Base-by-base conservation (phyloP, 1,140 invertebrate genomes). In the Macrocentrus cingulum region DNA sequence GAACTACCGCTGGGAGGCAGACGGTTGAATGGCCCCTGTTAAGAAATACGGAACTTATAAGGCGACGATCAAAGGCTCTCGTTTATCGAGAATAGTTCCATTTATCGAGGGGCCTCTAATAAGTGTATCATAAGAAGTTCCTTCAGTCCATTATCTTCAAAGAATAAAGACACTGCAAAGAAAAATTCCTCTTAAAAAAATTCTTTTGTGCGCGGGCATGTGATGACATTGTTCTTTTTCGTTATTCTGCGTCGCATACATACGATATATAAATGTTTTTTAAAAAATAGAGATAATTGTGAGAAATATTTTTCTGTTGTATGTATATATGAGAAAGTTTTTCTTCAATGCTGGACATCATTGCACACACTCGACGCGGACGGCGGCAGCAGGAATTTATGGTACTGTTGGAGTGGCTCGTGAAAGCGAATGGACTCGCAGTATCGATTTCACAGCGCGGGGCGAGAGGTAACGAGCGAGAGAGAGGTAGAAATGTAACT, bases 391-490 rank as follows among this genome's bases (percentile, higher is more conserved):
- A 15, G 42, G 46, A 46, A 55, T 55, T 55, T 55, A 55, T 46
- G 53, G 22, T 13, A 42, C 39, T 16, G 25, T 42, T 18, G 23
- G 29, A 53, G 18, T 23, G 22, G 22, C 39, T 55, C 41, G 41
- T 46, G 29, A 55, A 46, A 41, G n/a, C 42, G 42, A 46, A 55
- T 55, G 53, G 42, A 46, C 53, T 45, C 18, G 29, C 16, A 9
- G 29, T 55, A 55, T 55, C 53, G 53, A 55, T 55, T 55, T 11
- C 20, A 18, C 8, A 4, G 25, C 15, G 18, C 11, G 36, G 20
- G 29, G 37, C 7, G n/a, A 20, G 37, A 13, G 2, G 6, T 25
- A 16, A 29, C 22, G 51, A 18, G 16, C 0, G 15, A 37, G 22
- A 5, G 34, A 20, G 20, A 23, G 22, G 51, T 20, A 53, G 13